These are phyloP conservation scores for Aphidius ervi DNA, from an alignment of 1,140 invertebrate species.

Conservation along the genomic window DNA sequence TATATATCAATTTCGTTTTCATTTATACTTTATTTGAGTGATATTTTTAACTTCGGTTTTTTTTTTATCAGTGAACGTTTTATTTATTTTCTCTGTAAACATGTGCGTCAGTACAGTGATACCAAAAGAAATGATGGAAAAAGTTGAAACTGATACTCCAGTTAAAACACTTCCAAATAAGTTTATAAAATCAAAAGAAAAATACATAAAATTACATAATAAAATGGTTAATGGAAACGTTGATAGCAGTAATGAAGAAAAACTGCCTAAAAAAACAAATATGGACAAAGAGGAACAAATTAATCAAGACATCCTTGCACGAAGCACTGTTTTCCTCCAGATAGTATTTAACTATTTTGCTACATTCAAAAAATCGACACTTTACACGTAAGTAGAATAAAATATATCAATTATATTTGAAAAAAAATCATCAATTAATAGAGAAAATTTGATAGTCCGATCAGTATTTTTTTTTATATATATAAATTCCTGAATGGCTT, in stretches of 20 bases:
- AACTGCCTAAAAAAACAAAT: conserved; percentile 14
- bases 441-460: not conserved
- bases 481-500: no score
- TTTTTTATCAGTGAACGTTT: no score
- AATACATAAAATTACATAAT: conserved; percentile 41
- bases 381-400: conserved; percentile 21
- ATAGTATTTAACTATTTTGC: conserved; percentile 26
- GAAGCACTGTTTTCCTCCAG: conserved; percentile 29
- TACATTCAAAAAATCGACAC: conserved; percentile 28
- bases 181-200: conserved; percentile 37
- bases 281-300: conserved; percentile 3
- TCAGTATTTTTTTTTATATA: no score
- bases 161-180: conserved; percentile 19
- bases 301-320: conserved; percentile 27
- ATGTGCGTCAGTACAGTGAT: conserved; percentile 41
- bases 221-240: conserved; percentile 29
- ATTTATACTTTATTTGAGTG: no score
- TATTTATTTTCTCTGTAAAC: not conserved
- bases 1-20: no score
- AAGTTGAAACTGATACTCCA: not conserved
- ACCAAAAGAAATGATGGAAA: conserved; percentile 14
- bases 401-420: not conserved
- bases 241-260: conserved; percentile 13
- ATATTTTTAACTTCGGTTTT: no score
- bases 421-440: not conserved